Conservation (phyloP, 2,113 vertebrate species). For the Perccottus glenii region DNA sequence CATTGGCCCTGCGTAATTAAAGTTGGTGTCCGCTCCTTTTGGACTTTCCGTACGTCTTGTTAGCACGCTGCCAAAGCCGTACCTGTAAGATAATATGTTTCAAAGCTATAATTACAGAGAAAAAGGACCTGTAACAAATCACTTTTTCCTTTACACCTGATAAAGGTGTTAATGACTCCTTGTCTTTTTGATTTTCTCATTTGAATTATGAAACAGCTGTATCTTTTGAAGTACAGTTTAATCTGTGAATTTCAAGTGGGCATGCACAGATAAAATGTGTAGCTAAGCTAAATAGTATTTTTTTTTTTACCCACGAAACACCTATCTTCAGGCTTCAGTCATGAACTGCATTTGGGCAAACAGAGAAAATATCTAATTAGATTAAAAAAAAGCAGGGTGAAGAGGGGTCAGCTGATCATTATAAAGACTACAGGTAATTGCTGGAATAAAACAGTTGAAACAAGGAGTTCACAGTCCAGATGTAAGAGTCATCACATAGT, state of each 20-base stretch:
- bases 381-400: background rate
- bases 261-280: constrained; percentile 36
- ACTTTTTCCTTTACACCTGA: constrained; percentile 79
- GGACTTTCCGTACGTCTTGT: constrained; percentile 69
- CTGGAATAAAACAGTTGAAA: background rate
- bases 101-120: constrained; percentile 79
- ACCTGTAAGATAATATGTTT: constrained; percentile 80
- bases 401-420: constrained; percentile 19
- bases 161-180: constrained; percentile 82
- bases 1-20: constrained; percentile 78
- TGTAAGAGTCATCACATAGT: constrained; percentile 8
- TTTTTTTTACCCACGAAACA: constrained; percentile 39
- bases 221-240: constrained; percentile 74
- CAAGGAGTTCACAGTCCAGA: background rate
- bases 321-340: constrained; percentile 18
- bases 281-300: constrained; percentile 63
- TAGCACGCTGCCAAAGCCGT: constrained; percentile 68
- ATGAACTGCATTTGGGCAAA: constrained; percentile 23
- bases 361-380: constrained; percentile 14
- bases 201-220: constrained; percentile 78
- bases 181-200: constrained; percentile 78
- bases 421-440: constrained; percentile 3
- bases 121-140: constrained; percentile 79
- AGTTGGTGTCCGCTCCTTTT: constrained; percentile 58
- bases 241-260: constrained; percentile 69